Evolutionary conservation across 30 jellyfish, hydroid and myxozoan species (phyloP).

Genomic region (Chrysaora quinquecirrha): DNA sequence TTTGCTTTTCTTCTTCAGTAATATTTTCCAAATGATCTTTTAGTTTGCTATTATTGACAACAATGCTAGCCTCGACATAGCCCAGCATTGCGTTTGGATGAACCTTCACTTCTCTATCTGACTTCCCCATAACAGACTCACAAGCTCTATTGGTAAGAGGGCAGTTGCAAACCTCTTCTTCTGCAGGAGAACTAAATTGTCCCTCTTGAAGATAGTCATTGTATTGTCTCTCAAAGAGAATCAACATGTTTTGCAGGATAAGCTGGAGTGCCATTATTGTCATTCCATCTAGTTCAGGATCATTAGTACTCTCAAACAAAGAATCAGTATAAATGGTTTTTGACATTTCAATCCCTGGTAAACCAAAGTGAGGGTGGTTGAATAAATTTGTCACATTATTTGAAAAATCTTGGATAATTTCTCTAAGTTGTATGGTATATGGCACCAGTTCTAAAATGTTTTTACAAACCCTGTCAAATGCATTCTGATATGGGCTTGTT

Average conservation of each 20-base stretch:
- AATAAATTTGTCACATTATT: not conserved
- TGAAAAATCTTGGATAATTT: not conserved
- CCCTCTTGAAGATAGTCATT: slow-evolving; percentile 9
- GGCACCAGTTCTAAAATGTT: slow-evolving; percentile 28
- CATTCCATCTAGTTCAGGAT: not conserved
- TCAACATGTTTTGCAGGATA: not conserved
- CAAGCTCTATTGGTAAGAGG: not conserved
- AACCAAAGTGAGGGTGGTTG: not conserved
- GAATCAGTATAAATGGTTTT: not conserved
- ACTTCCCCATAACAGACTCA: not conserved
- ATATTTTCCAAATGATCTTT: not conserved
- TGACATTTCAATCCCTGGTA: not conserved
- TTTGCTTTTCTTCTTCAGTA: not conserved
- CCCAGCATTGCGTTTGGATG: slow-evolving; percentile 5
- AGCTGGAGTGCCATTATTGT: slow-evolving; percentile 4
- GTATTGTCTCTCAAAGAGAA: slow-evolving; percentile 9
- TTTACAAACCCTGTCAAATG: slow-evolving; percentile 1
- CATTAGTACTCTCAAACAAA: not conserved
- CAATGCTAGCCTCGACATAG: not conserved
- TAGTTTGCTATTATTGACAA: not conserved
- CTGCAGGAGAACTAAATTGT: not conserved
- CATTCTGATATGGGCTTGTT: slow-evolving; percentile 17
- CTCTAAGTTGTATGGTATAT: not conserved
- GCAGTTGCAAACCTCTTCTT: slow-evolving; percentile 8
- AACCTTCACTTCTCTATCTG: not conserved